These are phyloP conservation scores for Tachuris rubrigastra DNA, from an alignment of 2,113 vertebrate species.

Conservation along the genomic window DNA sequence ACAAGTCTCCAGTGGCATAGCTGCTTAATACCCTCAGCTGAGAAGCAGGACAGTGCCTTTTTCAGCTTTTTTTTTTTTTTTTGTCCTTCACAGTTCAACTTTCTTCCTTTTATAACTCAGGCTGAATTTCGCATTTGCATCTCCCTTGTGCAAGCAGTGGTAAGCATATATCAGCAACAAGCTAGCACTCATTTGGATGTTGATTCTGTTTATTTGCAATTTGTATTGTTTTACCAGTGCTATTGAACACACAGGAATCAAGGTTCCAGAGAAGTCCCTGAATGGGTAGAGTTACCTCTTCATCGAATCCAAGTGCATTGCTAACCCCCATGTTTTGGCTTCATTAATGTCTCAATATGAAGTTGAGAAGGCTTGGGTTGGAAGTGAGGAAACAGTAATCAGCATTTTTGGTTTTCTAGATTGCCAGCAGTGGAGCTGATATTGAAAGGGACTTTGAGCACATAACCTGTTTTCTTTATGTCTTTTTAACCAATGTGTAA, in stretches of 20 bases:
- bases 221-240: neutral
- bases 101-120: slow-evolving; percentile 11
- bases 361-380: neutral
- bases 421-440: slow-evolving; percentile 4
- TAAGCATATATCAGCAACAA: slow-evolving; percentile 1
- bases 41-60: neutral
- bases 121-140: slow-evolving; percentile 21
- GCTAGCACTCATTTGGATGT: neutral
- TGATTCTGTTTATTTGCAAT: neutral
- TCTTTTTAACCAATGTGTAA: neutral
- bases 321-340: neutral
- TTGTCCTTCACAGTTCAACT: neutral
- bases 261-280: neutral
- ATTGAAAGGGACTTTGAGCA: neutral
- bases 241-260: neutral
- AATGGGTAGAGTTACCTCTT: neutral
- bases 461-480: neutral
- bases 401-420: neutral
- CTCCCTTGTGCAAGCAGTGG: slow-evolving; percentile 9
- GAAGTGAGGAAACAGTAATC: neutral
- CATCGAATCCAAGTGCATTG: neutral
- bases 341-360: neutral
- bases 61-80: neutral
- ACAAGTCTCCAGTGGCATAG: neutral
- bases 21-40: neutral